Evolutionary conservation across 2,797 vertebrate species (phyloP).

Genomic region (Phataginus tetradactyla): DNA sequence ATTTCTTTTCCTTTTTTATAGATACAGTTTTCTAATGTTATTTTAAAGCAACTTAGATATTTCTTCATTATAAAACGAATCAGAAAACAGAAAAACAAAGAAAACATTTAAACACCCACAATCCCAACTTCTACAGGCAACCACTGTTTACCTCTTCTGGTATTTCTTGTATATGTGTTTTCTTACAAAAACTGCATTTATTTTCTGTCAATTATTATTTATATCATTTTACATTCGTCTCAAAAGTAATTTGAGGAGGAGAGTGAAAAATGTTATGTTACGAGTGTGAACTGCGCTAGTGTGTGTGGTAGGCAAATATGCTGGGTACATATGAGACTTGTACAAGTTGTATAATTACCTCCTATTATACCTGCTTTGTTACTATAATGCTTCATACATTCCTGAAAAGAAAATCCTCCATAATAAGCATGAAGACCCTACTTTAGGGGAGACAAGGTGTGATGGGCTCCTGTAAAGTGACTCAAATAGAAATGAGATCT

Average conservation of each 20-base stretch:
- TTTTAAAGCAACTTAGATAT: too few relatives aligned
- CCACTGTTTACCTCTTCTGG: too few relatives aligned
- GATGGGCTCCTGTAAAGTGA: background rate
- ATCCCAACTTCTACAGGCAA: too few relatives aligned
- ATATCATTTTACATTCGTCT: conserved; percentile 13
- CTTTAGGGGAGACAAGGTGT: background rate
- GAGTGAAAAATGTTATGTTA: background rate
- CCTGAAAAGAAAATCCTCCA: background rate
- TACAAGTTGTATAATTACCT: background rate
- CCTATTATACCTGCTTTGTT: background rate
- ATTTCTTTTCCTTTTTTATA: too few relatives aligned
- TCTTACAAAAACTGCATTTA: background rate
- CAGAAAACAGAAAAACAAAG: too few relatives aligned
- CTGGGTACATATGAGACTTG: background rate
- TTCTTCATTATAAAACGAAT: too few relatives aligned
- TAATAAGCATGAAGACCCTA: background rate
- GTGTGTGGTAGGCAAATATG: background rate
- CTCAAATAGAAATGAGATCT: background rate
- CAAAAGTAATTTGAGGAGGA: background rate
- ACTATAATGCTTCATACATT: background rate
- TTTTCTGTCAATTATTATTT: background rate
- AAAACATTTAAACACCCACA: too few relatives aligned
- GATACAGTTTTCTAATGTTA: too few relatives aligned
- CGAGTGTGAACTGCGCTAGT: background rate
- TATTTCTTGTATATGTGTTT: too few relatives aligned